Conservation (phyloP, 2,888 invertebrate species). For the Heliconius aoede region DNA sequence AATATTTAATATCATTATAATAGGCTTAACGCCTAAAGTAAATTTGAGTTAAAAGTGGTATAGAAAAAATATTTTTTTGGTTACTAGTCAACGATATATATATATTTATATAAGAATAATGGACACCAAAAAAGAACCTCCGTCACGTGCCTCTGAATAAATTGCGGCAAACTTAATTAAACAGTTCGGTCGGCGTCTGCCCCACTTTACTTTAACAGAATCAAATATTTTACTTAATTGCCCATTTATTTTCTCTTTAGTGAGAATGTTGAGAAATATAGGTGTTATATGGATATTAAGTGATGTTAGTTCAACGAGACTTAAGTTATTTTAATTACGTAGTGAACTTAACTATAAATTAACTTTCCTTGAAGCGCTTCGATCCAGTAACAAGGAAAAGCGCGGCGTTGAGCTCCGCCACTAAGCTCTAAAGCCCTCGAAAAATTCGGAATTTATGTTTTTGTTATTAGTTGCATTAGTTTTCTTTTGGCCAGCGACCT, state of each 20-base stretch:
- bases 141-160: constrained; percentile 68
- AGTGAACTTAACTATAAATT: not conserved
- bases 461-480: too few relatives aligned
- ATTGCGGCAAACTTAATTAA: constrained; percentile 72
- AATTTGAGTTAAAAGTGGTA: not conserved
- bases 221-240: constrained; percentile 42
- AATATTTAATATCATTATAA: too few relatives aligned
- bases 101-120: constrained; percentile 13
- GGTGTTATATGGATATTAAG: constrained; percentile 8
- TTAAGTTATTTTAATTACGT: not conserved
- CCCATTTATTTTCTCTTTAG: constrained; percentile 35
- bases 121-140: constrained; percentile 33
- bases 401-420: too few relatives aligned
- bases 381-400: too few relatives aligned
- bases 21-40: too few relatives aligned
- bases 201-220: constrained; percentile 48
- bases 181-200: constrained; percentile 53
- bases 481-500: too few relatives aligned
- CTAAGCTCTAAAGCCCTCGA: too few relatives aligned
- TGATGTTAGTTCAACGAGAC: not conserved
- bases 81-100: not conserved
- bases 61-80: not conserved
- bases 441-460: too few relatives aligned
- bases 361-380: not conserved
- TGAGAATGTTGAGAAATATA: constrained; percentile 9